Evolutionary conservation across 2,113 vertebrate genomes (phyloP).

Genomic region (Pygoscelis antarcticus): DNA sequence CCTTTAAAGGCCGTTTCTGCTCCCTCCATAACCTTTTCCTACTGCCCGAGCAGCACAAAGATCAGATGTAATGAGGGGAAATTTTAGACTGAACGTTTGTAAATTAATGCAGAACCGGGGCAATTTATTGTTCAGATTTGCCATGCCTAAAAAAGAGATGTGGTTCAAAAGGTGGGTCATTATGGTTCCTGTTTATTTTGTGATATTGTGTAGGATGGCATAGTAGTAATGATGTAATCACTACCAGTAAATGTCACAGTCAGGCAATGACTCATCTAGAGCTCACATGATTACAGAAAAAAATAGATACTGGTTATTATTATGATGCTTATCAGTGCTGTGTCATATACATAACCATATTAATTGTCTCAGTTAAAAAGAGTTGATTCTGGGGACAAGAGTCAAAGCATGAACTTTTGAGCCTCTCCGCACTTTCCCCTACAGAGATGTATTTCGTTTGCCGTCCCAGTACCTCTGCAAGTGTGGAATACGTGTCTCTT

Average conservation of each 20-base stretch:
- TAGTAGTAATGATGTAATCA: conserved; percentile 17
- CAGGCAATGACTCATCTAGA: not conserved
- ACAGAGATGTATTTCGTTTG: not conserved
- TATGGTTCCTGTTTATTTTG: not conserved
- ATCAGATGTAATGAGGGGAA: not conserved
- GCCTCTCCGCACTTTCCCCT: not conserved
- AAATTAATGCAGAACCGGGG: not conserved
- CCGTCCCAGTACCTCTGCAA: not conserved
- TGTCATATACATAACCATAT: not conserved
- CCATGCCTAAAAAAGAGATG: not conserved
- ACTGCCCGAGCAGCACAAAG: not conserved
- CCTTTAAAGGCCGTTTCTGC: not conserved
- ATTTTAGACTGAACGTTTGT: not conserved
- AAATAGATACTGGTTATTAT: not conserved
- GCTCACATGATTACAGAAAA: not conserved
- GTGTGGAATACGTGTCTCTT: not conserved
- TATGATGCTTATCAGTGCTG: not conserved
- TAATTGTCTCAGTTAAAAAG: not conserved
- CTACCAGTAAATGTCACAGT: not conserved
- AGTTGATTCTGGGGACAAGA: not conserved
- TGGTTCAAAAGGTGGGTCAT: not conserved
- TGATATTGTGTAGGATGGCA: not conserved
- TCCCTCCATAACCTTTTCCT: not conserved
- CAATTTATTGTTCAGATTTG: not conserved
- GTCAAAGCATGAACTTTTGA: not conserved